Evolutionary conservation across 2,113 vertebrate genomes (phyloP).

Genomic region (Pedionomus torquatus): DNA sequence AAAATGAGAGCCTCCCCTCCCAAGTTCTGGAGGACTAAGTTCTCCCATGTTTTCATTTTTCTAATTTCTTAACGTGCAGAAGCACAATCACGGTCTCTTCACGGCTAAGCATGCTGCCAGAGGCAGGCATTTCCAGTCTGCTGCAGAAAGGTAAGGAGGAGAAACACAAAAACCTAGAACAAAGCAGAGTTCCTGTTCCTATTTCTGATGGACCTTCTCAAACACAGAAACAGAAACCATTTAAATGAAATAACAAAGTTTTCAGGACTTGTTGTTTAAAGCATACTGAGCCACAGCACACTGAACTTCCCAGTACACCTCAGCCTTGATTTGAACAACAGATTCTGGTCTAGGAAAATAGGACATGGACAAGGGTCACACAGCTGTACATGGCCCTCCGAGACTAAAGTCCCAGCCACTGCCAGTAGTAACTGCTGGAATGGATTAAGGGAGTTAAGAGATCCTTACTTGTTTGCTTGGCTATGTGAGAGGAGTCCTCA

Average conservation of each 20-base stretch:
- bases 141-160: not conserved
- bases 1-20: not conserved
- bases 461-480: not conserved
- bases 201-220: not conserved
- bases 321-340: not conserved
- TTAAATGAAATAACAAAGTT: not conserved
- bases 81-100: not conserved
- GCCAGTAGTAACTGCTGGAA: not conserved
- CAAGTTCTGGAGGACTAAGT: not conserved
- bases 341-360: not conserved
- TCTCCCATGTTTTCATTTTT: not conserved
- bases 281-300: not conserved
- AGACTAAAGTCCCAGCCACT: not conserved
- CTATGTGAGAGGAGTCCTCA: not conserved
- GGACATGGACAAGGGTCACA: not conserved
- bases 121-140: not conserved
- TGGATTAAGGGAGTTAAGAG: not conserved
- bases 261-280: not conserved
- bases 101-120: not conserved
- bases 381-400: not conserved
- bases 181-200: not conserved
- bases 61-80: not conserved
- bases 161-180: not conserved
- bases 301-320: not conserved
- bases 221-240: not conserved